Evolutionary conservation across 30 jellyfish, hydroid and myxozoan species (phyloP), one percentile per base, ranked within the genome.

Genomic region (Nemopilema nomurai): DNA sequence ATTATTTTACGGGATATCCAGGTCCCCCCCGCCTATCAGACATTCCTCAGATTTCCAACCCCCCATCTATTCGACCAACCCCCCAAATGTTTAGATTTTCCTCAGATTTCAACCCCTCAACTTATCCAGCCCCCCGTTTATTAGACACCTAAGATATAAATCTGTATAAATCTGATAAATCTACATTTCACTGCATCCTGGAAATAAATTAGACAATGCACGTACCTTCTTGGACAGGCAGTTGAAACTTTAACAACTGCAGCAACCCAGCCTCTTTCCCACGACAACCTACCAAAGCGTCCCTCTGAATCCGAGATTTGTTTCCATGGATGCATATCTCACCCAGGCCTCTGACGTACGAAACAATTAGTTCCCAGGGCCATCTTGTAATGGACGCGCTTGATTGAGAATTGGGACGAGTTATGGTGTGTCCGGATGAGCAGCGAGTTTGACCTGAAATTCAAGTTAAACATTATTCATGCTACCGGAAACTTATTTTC

Each of bases 311-410:
- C 57, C 28, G 50, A 23, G 90, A 82, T 0, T 69, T 68, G 80
- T 29, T 68, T 24, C 90, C 90, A 69, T 82, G 69, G 51, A 69
- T 73, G 28, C 90, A 82, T 9, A 82, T 51, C 41, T 82, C 90
- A 33, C 84, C 90, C 62, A 82, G 53, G 67, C 90, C 50, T 26
- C 69, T 82, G n/a, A 71, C 90, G 62, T 68, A 82, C 22, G 90
- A 26, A 20, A 82, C 90, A 1, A 69, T 63, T 18, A 82, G 84
- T 62, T 82, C 90, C 90, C 90, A 82, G 26, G 90, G 90, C 90
- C 90, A 82, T 65, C 49, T 79, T 80, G 81, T 80, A 57, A 57
- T 69, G 16, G 84, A 67, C 67, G 29, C 62, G 65, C 49, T 57
- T 19, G 76, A 49, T 16, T 76, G 50, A 21, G 90, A 67, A 52